Evolutionary conservation across 2,797 vertebrate species (phyloP), one percentile per base, ranked within the genome.

Genomic region (Miichthys miiuy): DNA sequence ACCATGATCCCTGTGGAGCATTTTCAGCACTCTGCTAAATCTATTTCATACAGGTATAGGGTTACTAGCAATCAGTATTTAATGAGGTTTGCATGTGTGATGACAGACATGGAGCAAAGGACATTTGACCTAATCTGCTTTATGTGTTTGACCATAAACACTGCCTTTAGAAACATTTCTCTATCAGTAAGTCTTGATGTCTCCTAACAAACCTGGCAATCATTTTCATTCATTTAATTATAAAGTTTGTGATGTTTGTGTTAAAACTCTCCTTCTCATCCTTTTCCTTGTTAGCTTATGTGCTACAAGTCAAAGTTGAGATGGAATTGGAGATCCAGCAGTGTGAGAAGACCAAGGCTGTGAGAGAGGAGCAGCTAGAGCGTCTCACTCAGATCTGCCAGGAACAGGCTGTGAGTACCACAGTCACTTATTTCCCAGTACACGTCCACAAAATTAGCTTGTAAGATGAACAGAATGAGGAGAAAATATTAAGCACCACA

Each of bases 371-470:
- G 85, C 98, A 99, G 94, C 96, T 99, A 91, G 98, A 99, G 92
- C 96, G 97, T 79, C 96, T 99, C 93, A 99, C 98, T 6, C 98
- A 99, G 94, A 98, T 99, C 94, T 99, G 98, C 93, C 98, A 99
- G 94, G 98, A 99, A 90, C 98, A 99, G 92, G 98, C 97, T 86
- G 98, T 99, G 94, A 97, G 95, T 94, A 58, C 34, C 55, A 72
- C 27, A 55, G 63, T 38, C 67, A 46, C n/a, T 8, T 51, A 8
- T 34, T 66, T 21, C n/a, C 38, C 7, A 25, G 25, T 1, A 27
- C 2, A 18, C 9, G 0, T 16, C 47, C 44, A 66, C 20, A 14
- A 44, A 68, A 73, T 55, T 0, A 57, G 14, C 18, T 30, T 10
- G 25, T 9, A 23, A 66, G 8, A 12, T 38, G 34, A 42, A 42